These are phyloP conservation scores for Diabrotica balteata DNA, from an alignment of 2,888 invertebrate genomes.

Conservation along the genomic window DNA sequence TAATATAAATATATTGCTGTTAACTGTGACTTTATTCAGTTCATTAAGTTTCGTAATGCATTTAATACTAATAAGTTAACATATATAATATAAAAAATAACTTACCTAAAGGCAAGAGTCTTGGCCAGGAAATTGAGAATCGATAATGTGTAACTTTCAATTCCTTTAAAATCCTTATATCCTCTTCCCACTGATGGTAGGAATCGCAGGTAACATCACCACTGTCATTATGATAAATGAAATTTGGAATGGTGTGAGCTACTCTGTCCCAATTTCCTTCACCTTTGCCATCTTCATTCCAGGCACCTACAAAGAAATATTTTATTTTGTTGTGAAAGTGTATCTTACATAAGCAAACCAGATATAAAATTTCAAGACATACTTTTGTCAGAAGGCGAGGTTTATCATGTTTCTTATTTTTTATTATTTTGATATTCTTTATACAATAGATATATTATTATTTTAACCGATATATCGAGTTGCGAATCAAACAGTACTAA, in stretches of 20 bases:
- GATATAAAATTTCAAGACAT: too few relatives aligned
- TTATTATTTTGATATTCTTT: too few relatives aligned
- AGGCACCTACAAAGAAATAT: constrained; percentile 30
- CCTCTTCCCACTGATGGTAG: constrained; percentile 69
- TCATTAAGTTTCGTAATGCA: too few relatives aligned
- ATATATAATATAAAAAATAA: neutral
- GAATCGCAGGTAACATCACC: constrained; percentile 72
- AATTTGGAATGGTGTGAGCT: constrained; percentile 57
- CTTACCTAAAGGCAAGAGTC: constrained; percentile 59
- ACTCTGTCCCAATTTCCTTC: constrained; percentile 63
- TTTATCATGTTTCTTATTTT: too few relatives aligned
- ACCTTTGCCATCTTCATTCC: constrained; percentile 52
- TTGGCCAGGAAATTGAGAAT: constrained; percentile 41
- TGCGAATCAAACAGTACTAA: too few relatives aligned
- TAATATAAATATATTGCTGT: too few relatives aligned
- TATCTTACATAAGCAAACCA: too few relatives aligned
- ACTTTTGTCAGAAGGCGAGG: too few relatives aligned
- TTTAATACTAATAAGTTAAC: neutral
- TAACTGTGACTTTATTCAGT: too few relatives aligned
- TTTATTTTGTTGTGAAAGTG: too few relatives aligned
- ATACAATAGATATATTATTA: too few relatives aligned
- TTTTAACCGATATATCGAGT: too few relatives aligned
- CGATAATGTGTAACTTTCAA: constrained; percentile 66
- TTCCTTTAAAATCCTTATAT: constrained; percentile 65
- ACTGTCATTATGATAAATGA: constrained; percentile 64